These are phyloP conservation scores for Bemisia tabaci DNA, from an alignment of 1,140 invertebrate species.

Conservation along the genomic window DNA sequence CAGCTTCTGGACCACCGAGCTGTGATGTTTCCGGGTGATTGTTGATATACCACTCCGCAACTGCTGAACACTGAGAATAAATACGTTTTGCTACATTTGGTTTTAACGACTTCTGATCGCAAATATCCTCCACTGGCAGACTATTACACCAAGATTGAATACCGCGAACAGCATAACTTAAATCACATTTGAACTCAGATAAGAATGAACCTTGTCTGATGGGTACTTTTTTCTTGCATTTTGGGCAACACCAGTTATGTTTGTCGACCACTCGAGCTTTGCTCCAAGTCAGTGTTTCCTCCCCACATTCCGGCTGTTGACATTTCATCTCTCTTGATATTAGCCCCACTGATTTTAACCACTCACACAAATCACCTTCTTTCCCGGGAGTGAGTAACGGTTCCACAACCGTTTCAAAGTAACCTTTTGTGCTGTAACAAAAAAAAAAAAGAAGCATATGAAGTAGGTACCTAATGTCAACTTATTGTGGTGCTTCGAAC, in stretches of 20 bases:
- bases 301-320: conserved; percentile 21
- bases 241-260: conserved; percentile 25
- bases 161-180: conserved; percentile 22
- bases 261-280: conserved; percentile 26
- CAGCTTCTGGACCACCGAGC: conserved; percentile 19
- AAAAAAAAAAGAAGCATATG: no score
- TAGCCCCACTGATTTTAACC: conserved; percentile 26
- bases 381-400: conserved; percentile 23
- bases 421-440: conserved; percentile 20
- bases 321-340: conserved; percentile 22
- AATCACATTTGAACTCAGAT: conserved; percentile 25
- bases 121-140: conserved; percentile 5
- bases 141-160: conserved; percentile 19
- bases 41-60: conserved; percentile 25
- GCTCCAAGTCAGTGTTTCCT: conserved; percentile 25
- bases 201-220: conserved; percentile 24
- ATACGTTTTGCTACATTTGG: conserved; percentile 22
- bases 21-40: conserved; percentile 21
- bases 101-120: conserved; percentile 15
- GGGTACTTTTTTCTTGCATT: conserved; percentile 26
- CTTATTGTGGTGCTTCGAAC: no score
- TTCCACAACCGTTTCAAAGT: conserved; percentile 23
- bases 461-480: no score
- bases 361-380: conserved; percentile 27
- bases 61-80: conserved; percentile 22